Percentiles rank a stretch among this genome's conserved stretches.
These are phyloP conservation scores for Saccostrea cuccullata DNA, from an alignment of 1,140 invertebrate genomes.

Conservation along the genomic window DNA sequence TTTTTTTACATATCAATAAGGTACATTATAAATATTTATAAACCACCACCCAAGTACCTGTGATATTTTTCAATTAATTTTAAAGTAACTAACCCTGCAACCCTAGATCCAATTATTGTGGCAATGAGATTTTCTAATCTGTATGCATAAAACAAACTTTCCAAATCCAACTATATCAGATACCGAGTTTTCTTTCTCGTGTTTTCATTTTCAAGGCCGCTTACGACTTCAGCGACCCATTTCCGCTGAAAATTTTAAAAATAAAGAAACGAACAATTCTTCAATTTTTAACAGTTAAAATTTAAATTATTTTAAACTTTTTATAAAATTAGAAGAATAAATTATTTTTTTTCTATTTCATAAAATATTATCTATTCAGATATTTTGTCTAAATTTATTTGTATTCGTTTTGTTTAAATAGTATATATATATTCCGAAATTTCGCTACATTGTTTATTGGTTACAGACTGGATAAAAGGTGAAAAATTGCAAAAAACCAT, in stretches of 20 bases:
- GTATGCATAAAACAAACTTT: too few relatives aligned
- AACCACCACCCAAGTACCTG: too few relatives aligned
- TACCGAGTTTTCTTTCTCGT: not conserved
- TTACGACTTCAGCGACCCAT: not conserved
- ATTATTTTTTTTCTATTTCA: too few relatives aligned
- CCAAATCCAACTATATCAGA: too few relatives aligned
- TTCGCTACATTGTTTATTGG: not conserved
- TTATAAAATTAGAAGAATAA: too few relatives aligned
- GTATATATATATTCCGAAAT: not conserved
- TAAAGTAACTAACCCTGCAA: too few relatives aligned
- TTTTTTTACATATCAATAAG: too few relatives aligned
- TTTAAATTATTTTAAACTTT: too few relatives aligned
- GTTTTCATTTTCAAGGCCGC: conserved; percentile 9
- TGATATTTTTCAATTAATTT: too few relatives aligned
- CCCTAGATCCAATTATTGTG: too few relatives aligned
- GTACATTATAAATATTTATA: too few relatives aligned
- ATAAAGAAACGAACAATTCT: not conserved
- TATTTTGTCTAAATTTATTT: not conserved
- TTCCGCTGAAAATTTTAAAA: not conserved
- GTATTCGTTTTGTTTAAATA: not conserved
- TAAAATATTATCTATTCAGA: not conserved
- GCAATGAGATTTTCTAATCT: too few relatives aligned
- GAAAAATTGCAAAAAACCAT: not conserved
- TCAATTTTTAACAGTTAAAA: not conserved
- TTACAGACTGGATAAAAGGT: not conserved